Percentiles rank a stretch among this genome's conserved stretches.
These are phyloP conservation scores for Antigone vipio DNA, from an alignment of 2,113 vertebrate species.

Conservation along the genomic window DNA sequence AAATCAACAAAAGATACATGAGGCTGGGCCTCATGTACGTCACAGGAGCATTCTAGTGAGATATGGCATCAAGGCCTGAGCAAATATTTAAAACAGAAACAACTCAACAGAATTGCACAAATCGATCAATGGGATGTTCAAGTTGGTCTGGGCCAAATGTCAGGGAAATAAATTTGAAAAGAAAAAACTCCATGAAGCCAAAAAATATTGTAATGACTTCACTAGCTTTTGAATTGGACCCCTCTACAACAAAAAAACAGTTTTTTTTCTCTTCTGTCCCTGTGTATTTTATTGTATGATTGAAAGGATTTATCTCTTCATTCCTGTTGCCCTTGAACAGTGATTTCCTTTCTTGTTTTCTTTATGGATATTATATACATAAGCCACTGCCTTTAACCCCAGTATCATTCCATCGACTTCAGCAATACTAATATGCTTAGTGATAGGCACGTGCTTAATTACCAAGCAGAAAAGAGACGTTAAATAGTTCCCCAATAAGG, in stretches of 20 bases:
- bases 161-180: neutral
- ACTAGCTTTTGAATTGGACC: neutral
- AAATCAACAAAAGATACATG: neutral
- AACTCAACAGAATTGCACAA: neutral
- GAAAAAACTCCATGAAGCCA: neutral
- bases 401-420: neutral
- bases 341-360: neutral
- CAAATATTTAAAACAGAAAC: neutral
- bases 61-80: neutral
- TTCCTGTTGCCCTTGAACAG: neutral
- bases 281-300: neutral
- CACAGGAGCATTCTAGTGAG: neutral
- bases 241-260: neutral
- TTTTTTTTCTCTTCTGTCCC: neutral
- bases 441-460: constrained; percentile 21
- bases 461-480: neutral
- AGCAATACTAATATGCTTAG: neutral
- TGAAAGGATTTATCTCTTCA: neutral
- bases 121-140: neutral
- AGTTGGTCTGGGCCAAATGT: neutral
- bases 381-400: neutral
- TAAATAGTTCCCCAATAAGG: neutral
- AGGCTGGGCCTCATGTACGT: neutral
- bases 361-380: neutral
- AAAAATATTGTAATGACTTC: neutral